Conservation (phyloP, 2,113 vertebrate genomes). For the Aphyosemion australe region DNA sequence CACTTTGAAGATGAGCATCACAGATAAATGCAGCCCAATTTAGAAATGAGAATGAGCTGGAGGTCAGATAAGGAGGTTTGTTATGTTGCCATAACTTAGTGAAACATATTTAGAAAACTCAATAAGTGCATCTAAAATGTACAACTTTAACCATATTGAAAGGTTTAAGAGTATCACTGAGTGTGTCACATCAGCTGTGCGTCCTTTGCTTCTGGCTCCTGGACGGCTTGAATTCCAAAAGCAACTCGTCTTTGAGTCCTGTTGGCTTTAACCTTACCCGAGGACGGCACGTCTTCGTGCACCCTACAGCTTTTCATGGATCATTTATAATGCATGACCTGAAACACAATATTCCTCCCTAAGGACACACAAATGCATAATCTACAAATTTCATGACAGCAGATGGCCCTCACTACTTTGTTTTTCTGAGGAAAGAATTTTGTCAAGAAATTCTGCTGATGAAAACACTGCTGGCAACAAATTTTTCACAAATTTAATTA, state of each 20-base stretch:
- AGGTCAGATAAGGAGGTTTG: neutral
- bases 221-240: conserved; percentile 41
- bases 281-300: conserved; percentile 37
- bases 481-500: conserved; percentile 11
- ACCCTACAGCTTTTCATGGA: conserved; percentile 41
- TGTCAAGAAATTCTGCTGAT: conserved; percentile 31
- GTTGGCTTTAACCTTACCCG: conserved; percentile 56
- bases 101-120: no score
- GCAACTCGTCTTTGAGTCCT: conserved; percentile 52
- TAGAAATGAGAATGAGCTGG: neutral
- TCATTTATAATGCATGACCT: conserved; percentile 68
- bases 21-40: neutral
- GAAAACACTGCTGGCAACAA: no score
- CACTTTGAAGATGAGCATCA: no score
- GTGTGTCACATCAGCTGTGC: no score
- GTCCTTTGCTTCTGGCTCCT: conserved; percentile 18
- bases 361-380: conserved; percentile 52
- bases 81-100: no score
- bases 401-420: conserved; percentile 11
- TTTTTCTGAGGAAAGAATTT: conserved; percentile 6
- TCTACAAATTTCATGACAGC: conserved; percentile 49
- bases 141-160: no score
- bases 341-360: conserved; percentile 47
- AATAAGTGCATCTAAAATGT: no score
- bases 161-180: no score